Percentiles rank a stretch among this genome's conserved stretches.
phyloP scores from a whole-genome alignment of 2,113 vertebrate species.

The Spizaetus ornatus region DNA sequence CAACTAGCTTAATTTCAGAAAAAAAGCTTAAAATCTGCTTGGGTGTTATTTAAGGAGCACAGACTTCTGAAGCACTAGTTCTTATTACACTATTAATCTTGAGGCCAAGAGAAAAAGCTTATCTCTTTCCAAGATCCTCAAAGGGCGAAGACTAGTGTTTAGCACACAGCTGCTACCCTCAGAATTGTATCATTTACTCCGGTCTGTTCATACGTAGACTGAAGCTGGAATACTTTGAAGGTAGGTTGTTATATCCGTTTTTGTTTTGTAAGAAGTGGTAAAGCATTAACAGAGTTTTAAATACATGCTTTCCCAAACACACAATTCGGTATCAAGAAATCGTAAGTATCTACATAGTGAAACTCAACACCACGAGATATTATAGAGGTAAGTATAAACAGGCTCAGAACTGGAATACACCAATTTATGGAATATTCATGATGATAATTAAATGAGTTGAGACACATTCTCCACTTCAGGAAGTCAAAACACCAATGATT shows the following conservation, averaged over 20 bases:
- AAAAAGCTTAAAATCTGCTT: background rate
- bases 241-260: background rate
- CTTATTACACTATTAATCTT: background rate
- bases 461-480: background rate
- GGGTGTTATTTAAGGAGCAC: background rate
- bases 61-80: background rate
- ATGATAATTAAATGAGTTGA: background rate
- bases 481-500: background rate
- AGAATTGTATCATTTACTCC: background rate
- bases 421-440: background rate
- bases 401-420: background rate
- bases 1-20: background rate
- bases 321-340: background rate
- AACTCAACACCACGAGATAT: background rate
- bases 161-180: background rate
- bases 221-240: background rate
- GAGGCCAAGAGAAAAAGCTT: background rate
- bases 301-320: background rate
- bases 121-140: background rate
- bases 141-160: background rate
- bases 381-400: background rate
- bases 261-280: background rate
- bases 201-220: background rate
- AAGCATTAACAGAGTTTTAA: background rate
- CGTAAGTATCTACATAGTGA: fast-evolving